These are phyloP conservation scores for Xestia sexstrigata DNA, from an alignment of 2,888 invertebrate species.

Conservation along the genomic window DNA sequence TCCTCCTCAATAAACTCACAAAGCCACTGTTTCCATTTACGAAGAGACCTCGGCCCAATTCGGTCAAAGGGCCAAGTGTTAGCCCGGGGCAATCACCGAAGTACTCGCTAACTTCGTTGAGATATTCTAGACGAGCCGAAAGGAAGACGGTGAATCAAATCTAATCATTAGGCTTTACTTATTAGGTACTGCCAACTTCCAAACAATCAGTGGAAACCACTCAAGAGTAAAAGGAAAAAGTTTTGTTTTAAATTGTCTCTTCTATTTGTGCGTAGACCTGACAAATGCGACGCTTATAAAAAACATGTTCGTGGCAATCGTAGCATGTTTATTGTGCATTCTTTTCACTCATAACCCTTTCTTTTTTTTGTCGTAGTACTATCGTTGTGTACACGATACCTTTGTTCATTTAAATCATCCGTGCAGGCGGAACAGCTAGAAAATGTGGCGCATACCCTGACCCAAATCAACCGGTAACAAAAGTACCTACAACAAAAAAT, in stretches of 20 bases:
- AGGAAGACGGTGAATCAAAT: constrained; percentile 49
- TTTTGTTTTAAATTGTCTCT: background rate
- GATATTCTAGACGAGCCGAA: constrained; percentile 45
- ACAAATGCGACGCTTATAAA: background rate
- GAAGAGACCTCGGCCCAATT: constrained; percentile 24
- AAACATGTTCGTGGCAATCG: background rate
- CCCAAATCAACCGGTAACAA: background rate
- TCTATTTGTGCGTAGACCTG: background rate
- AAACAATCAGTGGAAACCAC: constrained; percentile 17
- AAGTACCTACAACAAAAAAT: background rate
- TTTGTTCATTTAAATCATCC: background rate
- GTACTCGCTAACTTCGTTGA: constrained; percentile 51
- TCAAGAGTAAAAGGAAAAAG: constrained; percentile 5
- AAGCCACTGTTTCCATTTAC: constrained; percentile 35
- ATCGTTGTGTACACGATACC: background rate
- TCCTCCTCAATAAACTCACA: constrained; percentile 18
- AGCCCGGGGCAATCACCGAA: constrained; percentile 39
- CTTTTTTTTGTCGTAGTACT: background rate
- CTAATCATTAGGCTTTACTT: constrained; percentile 38
- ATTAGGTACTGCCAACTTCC: constrained; percentile 28
- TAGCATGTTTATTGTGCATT: background rate
- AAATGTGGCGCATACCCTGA: background rate
- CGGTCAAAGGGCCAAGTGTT: constrained; percentile 16
- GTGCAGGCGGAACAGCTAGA: background rate
- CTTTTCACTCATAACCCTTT: background rate